Conservation (phyloP, 2,888 invertebrate species). For the Xylophagus ater region DNA sequence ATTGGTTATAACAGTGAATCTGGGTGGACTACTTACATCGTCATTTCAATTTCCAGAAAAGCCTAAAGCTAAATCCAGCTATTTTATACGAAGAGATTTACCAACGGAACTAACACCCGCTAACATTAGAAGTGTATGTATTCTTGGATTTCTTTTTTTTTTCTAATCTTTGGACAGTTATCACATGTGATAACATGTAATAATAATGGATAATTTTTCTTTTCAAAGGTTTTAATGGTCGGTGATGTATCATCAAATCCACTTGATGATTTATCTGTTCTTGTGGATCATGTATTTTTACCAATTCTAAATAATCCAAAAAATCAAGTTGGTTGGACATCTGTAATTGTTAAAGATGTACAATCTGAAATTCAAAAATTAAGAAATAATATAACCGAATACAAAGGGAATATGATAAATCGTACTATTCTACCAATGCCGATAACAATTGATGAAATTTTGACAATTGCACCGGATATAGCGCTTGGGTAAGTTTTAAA, state of each 20-base stretch:
- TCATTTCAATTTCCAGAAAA: slow-evolving; percentile 49
- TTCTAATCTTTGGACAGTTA: not conserved
- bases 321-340: slow-evolving; percentile 64
- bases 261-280: slow-evolving; percentile 53
- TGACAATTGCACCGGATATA: slow-evolving; percentile 45
- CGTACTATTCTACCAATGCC: slow-evolving; percentile 82
- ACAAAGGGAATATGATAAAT: slow-evolving; percentile 70
- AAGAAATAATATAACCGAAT: slow-evolving; percentile 59
- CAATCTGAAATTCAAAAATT: slow-evolving; percentile 56
- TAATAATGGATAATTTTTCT: not conserved
- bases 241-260: slow-evolving; percentile 64
- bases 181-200: not conserved
- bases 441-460: slow-evolving; percentile 57
- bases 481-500: slow-evolving; percentile 36
- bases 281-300: slow-evolving; percentile 61
- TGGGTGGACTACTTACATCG: slow-evolving; percentile 54
- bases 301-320: slow-evolving; percentile 59
- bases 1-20: slow-evolving; percentile 50
- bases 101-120: slow-evolving; percentile 49
- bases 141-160: too few relatives aligned
- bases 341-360: slow-evolving; percentile 59
- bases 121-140: slow-evolving; percentile 40
- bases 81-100: slow-evolving; percentile 57
- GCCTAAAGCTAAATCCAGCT: slow-evolving; percentile 56
- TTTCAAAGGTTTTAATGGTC: slow-evolving; percentile 43